These are phyloP conservation scores for Phrynosoma platyrhinos DNA, from an alignment of 2,113 vertebrate genomes.

Conservation along the genomic window DNA sequence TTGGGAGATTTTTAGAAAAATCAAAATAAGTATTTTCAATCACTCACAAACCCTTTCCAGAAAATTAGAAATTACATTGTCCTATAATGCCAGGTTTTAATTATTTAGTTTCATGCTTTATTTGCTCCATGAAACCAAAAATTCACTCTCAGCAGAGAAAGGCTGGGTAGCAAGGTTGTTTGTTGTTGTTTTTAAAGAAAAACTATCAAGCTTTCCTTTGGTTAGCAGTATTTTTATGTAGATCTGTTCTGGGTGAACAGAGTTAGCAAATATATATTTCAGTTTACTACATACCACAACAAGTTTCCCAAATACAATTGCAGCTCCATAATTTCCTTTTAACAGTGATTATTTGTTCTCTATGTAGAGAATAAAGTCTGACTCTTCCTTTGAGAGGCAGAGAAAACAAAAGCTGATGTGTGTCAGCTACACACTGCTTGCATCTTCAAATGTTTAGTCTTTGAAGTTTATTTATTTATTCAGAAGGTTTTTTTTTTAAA, in stretches of 20 bases:
- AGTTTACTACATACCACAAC: slow-evolving; percentile 44
- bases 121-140: slow-evolving; percentile 60
- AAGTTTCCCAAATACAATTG: slow-evolving; percentile 35
- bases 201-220: slow-evolving; percentile 20
- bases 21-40: slow-evolving; percentile 42
- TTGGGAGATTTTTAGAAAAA: slow-evolving; percentile 22
- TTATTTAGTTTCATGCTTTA: slow-evolving; percentile 58
- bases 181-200: not conserved
- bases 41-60: rapidly evolving
- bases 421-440: not conserved
- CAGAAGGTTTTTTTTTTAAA: slow-evolving; percentile 21
- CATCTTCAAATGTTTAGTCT: not conserved
- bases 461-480: slow-evolving; percentile 10
- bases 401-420: not conserved
- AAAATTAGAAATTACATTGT: slow-evolving; percentile 38
- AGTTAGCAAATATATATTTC: slow-evolving; percentile 48
- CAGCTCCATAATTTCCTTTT: slow-evolving; percentile 42
- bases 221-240: slow-evolving; percentile 49
- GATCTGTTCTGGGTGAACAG: slow-evolving; percentile 24
- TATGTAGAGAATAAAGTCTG: slow-evolving; percentile 17
- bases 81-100: slow-evolving; percentile 45
- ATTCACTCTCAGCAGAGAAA: slow-evolving; percentile 37
- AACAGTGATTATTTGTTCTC: not conserved
- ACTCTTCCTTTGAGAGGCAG: slow-evolving; percentile 28
- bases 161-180: not conserved